Evolutionary conservation across 2,888 invertebrate genomes (phyloP).

Genomic region (Congeria kusceri): DNA sequence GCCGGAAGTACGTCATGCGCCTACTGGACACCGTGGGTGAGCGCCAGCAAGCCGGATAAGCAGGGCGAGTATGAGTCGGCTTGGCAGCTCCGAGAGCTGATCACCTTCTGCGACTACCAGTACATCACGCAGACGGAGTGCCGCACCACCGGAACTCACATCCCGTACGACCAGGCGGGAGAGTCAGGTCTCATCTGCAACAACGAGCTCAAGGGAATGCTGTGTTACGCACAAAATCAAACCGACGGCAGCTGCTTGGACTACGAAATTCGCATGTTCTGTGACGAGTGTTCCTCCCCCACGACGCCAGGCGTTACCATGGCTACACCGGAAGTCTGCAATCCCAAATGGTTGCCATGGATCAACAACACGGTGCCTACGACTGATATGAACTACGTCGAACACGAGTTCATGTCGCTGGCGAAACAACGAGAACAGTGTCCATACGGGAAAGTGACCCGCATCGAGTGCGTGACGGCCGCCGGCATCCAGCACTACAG

Average conservation of each 20-base stretch:
- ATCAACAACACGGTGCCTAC: conserved; percentile 69
- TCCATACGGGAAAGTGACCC: conserved; percentile 22
- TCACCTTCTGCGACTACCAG: conserved; percentile 65
- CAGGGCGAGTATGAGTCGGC: conserved; percentile 73
- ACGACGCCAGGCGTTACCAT: conserved; percentile 64
- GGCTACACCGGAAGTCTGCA: conserved; percentile 34
- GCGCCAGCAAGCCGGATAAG: conserved; percentile 65
- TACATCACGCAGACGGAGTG: conserved; percentile 61
- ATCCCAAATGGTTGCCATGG: conserved; percentile 69
- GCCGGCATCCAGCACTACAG: conserved; percentile 53
- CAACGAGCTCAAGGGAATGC: conserved; percentile 51
- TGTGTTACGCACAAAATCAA: conserved; percentile 59
- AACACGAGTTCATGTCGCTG: conserved; percentile 51
- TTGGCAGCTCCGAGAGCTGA: conserved; percentile 63
- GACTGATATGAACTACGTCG: conserved; percentile 59
- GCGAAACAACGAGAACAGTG: conserved; percentile 25
- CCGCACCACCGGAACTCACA: conserved; percentile 68
- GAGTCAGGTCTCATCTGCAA: conserved; percentile 87
- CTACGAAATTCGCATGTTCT: conserved; percentile 82
- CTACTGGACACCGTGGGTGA: conserved; percentile 78
- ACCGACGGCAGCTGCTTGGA: conserved; percentile 73
- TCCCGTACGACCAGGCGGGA: conserved; percentile 87
- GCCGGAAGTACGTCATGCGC: background rate
- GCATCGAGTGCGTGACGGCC: conserved; percentile 27
- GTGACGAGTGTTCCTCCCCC: conserved; percentile 71